Conservation (phyloP, 2,797 vertebrate species). For the Muraenolepis orangiensis region DNA sequence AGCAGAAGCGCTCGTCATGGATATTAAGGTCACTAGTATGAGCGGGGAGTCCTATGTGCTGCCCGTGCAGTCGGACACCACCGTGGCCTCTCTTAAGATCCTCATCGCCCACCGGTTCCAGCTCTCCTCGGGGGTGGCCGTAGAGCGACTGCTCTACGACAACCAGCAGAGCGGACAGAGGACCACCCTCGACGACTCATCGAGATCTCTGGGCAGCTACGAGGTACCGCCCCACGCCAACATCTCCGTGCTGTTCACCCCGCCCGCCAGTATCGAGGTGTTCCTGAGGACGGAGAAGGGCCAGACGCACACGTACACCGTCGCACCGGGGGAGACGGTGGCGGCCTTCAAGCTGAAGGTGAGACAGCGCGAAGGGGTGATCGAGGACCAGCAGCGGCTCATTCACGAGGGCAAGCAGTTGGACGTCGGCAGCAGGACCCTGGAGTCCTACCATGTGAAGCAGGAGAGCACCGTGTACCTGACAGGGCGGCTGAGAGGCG, state of each 20-base stretch:
- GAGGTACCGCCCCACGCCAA: constrained; percentile 39
- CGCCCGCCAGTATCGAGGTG: constrained; percentile 49
- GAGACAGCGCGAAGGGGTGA: constrained; percentile 32
- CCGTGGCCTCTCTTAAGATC: constrained; percentile 49
- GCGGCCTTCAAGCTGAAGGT: constrained; percentile 50
- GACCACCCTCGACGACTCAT: constrained; percentile 43
- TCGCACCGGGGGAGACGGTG: constrained; percentile 49
- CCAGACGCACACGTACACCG: constrained; percentile 11
- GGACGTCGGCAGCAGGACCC: neutral
- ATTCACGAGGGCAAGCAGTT: constrained; percentile 46
- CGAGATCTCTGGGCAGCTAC: constrained; percentile 30
- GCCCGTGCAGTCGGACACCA: neutral
- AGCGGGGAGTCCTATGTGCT: constrained; percentile 16
- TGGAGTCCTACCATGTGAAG: constrained; percentile 54
- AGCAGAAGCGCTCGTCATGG: constrained; percentile 43
- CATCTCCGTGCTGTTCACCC: constrained; percentile 54
- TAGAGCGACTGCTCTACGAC: constrained; percentile 37
- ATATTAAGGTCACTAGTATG: constrained; percentile 48
- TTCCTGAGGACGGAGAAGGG: constrained; percentile 59
- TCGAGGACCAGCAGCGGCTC: constrained; percentile 64
- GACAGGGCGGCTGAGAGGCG: constrained; percentile 62
- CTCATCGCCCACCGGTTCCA: constrained; percentile 15
- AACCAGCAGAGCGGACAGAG: constrained; percentile 45
- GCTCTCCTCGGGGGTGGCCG: fast-evolving
- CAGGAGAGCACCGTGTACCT: constrained; percentile 54